Evolutionary conservation across 2,113 vertebrate genomes (phyloP).

Genomic region (Saguinus midas): DNA sequence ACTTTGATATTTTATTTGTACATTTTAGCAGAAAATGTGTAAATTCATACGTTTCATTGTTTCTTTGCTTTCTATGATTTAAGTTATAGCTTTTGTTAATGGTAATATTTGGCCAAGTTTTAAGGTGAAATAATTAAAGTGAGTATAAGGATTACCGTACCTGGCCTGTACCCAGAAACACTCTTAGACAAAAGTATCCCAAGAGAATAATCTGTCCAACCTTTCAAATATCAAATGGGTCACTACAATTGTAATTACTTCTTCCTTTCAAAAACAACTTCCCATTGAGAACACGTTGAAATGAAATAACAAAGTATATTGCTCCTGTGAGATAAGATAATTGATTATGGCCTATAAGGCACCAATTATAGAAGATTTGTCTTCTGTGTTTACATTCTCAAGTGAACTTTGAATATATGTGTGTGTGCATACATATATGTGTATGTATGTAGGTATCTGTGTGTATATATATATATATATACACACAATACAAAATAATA

Average conservation of each 20-base stretch:
- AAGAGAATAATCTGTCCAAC: slow-evolving; percentile 51
- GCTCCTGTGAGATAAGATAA: slow-evolving; percentile 21
- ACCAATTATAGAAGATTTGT: slow-evolving; percentile 37
- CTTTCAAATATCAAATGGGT: slow-evolving; percentile 62
- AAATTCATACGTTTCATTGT: not conserved
- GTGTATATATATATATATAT: not conserved
- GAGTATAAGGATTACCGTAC: not conserved
- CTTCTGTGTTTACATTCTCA: slow-evolving; percentile 1
- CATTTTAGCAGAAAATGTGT: not conserved
- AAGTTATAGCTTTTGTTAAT: not conserved
- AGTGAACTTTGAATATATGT: not conserved
- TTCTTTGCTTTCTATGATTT: slow-evolving; percentile 4
- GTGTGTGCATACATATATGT: not conserved
- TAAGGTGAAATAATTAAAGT: not conserved
- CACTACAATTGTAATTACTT: slow-evolving; percentile 64
- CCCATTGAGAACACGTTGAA: not conserved
- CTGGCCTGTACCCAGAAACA: slow-evolving; percentile 12
- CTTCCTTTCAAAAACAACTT: slow-evolving; percentile 55
- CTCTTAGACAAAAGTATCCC: slow-evolving; percentile 20
- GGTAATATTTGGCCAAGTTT: not conserved
- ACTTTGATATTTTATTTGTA: not conserved
- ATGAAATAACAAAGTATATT: not conserved
- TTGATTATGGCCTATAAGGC: slow-evolving; percentile 32
- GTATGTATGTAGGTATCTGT: not conserved
- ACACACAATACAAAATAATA: not conserved